These are phyloP conservation scores for Acropternis orthonyx DNA, from an alignment of 2,797 vertebrate species.

Conservation along the genomic window DNA sequence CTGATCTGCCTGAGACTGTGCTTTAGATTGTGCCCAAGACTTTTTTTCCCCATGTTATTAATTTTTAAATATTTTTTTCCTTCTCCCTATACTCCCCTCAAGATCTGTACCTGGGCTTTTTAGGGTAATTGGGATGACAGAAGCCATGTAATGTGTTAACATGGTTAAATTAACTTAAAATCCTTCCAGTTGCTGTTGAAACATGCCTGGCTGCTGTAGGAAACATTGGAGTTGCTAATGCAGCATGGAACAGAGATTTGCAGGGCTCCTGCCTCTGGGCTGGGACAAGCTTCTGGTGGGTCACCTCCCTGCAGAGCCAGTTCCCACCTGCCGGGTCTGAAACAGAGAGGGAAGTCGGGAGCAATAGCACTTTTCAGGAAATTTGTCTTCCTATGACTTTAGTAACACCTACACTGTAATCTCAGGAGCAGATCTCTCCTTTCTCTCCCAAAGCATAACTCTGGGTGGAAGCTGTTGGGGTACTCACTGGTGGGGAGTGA, in stretches of 20 bases:
- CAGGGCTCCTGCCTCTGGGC: not conserved
- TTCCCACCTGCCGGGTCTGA: not conserved
- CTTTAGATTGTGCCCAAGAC: not conserved
- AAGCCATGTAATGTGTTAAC: not conserved
- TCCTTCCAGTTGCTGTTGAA: not conserved
- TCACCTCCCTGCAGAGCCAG: not conserved
- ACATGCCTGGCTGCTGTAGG: not conserved
- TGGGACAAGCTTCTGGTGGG: not conserved
- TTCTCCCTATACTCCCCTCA: accelerated
- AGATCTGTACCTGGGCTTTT: not conserved
- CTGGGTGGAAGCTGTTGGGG: not conserved
- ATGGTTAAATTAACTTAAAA: not conserved
- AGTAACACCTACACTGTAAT: not conserved
- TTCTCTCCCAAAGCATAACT: accelerated
- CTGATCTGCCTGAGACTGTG: not conserved
- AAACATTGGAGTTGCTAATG: not conserved
- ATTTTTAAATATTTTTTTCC: not conserved
- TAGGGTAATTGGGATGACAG: constrained; percentile 4
- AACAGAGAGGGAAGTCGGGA: not conserved
- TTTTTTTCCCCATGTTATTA: not conserved
- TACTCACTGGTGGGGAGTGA: accelerated
- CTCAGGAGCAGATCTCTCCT: not conserved
- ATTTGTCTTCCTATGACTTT: not conserved
- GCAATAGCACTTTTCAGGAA: not conserved
- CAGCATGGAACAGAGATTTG: not conserved